Conservation (phyloP, 1,140 invertebrate genomes). For the Cotesia typhae region DNA sequence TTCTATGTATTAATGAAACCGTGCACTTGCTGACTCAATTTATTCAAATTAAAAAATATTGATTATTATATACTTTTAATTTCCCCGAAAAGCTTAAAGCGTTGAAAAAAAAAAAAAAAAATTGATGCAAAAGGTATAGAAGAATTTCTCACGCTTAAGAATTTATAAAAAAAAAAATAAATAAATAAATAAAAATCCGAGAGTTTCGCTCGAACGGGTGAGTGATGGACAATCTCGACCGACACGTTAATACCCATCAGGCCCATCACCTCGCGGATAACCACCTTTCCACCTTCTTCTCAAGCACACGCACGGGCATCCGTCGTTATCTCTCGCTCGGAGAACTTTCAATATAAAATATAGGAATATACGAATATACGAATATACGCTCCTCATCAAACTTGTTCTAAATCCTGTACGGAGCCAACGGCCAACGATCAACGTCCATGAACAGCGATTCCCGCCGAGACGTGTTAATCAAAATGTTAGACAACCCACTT, state of each 20-base stretch:
- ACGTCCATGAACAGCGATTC: conserved; percentile 11
- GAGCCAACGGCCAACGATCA: conserved; percentile 25
- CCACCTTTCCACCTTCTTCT: conserved; percentile 54
- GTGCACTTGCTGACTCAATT: no score
- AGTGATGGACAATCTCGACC: conserved; percentile 39
- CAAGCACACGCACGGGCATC: conserved; percentile 11
- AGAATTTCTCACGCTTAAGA: no score
- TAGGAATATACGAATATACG: no score
- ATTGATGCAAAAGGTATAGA: no score
- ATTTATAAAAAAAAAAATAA: no score
- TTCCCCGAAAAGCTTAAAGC: no score
- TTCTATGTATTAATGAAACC: no score
- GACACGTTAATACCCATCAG: conserved; percentile 63
- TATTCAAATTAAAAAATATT: no score
- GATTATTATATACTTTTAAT: no score
- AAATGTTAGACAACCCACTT: conserved; percentile 68
- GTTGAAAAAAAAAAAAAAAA: no score
- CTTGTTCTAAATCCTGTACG: conserved; percentile 33
- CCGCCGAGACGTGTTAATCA: conserved; percentile 65
- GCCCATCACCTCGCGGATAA: conserved; percentile 48
- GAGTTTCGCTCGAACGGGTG: conserved; percentile 26
- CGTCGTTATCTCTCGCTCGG: conserved; percentile 13
- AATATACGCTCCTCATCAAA: background rate
- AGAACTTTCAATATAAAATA: no score
- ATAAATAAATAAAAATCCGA: background rate